phyloP scores from a whole-genome alignment of 2,113 vertebrate genomes.

The Colossoma macropomum region DNA sequence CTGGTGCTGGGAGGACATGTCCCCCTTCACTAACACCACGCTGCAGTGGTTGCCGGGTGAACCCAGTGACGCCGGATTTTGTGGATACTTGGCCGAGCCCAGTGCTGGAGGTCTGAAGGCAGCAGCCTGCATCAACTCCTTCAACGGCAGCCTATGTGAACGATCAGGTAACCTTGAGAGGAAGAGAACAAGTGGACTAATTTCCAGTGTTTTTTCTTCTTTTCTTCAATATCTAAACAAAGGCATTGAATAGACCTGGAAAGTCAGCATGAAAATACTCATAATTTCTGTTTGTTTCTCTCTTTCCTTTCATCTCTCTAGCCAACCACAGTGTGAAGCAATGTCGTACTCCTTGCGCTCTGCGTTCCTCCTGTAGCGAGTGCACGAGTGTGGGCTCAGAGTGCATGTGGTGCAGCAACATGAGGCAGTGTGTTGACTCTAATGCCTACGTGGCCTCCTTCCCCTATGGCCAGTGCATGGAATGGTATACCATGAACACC shows the following conservation, averaged over 20 bases:
- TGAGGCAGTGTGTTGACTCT: conserved; percentile 97
- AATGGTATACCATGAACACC: conserved; percentile 96
- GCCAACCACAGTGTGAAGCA: conserved; percentile 98
- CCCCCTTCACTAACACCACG: conserved; percentile 92
- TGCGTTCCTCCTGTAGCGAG: conserved; percentile 85
- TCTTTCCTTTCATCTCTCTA: conserved; percentile 52
- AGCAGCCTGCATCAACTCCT: conserved; percentile 88
- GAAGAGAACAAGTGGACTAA: neutral
- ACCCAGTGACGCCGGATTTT: conserved; percentile 94
- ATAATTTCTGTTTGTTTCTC: neutral
- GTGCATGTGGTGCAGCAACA: conserved; percentile 99
- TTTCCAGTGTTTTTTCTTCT: neutral
- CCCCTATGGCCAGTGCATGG: conserved; percentile 97
- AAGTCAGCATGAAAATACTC: neutral
- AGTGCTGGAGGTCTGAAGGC: conserved; percentile 85
- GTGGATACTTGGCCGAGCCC: conserved; percentile 91
- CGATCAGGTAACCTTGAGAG: conserved; percentile 82
- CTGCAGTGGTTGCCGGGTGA: conserved; percentile 91
- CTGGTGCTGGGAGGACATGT: conserved; percentile 99
- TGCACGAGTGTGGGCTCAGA: conserved; percentile 95
- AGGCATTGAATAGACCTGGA: neutral
- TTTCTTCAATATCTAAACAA: neutral
- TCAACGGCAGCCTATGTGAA: conserved; percentile 93
- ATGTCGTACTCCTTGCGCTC: conserved; percentile 91
- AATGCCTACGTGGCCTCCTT: conserved; percentile 99